Conservation (phyloP, 1,140 invertebrate genomes). For the Magallana gigas region DNA sequence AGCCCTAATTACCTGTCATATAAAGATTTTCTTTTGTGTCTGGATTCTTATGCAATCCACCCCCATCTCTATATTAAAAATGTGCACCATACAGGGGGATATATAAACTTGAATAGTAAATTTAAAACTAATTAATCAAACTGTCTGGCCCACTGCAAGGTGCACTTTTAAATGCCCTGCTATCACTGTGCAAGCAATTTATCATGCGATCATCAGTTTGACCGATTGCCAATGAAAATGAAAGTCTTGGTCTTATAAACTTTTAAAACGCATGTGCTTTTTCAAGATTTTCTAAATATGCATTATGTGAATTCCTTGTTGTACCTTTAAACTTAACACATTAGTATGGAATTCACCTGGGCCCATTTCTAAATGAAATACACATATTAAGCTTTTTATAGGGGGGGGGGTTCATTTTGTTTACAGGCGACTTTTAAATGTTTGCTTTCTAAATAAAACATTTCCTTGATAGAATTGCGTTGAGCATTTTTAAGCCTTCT, state of each 20-base stretch:
- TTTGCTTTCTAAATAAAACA: background rate
- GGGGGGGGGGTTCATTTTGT: background rate
- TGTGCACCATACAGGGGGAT: too few relatives aligned
- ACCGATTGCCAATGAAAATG: background rate
- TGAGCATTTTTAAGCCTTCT: background rate
- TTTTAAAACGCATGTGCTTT: background rate
- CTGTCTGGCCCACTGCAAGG: background rate
- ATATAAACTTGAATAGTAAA: too few relatives aligned
- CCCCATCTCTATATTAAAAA: too few relatives aligned
- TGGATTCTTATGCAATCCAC: too few relatives aligned
- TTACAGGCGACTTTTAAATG: constrained; percentile 7
- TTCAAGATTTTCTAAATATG: background rate
- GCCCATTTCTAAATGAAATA: background rate
- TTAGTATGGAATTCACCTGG: background rate
- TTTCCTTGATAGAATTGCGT: background rate
- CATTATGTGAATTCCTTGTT: background rate
- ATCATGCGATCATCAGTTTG: background rate
- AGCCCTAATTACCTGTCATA: too few relatives aligned
- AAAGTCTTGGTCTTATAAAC: constrained; percentile 1
- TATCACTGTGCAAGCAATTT: too few relatives aligned
- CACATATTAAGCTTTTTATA: background rate
- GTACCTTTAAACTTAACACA: constrained; percentile 22
- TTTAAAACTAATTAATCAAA: background rate
- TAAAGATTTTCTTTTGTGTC: too few relatives aligned
- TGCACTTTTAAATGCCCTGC: too few relatives aligned